Percentiles rank a stretch among this genome's conserved stretches.
Evolutionary conservation across 2,888 invertebrate species (phyloP).

Genomic region (Leucophenga maculata): DNA sequence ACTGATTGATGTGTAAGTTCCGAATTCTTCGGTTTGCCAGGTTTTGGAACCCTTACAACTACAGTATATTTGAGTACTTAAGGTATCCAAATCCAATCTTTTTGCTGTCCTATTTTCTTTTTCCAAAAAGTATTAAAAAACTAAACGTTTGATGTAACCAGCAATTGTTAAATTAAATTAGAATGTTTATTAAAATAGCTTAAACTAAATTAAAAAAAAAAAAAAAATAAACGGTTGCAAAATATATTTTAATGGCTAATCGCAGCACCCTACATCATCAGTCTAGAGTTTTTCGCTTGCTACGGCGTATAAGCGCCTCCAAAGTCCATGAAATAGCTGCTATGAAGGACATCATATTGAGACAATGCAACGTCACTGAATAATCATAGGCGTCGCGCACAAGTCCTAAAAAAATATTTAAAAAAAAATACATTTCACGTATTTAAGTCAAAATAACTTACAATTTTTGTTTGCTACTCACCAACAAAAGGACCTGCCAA

Average conservation of each 20-base stretch:
- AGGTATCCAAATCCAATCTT: too few species aligned
- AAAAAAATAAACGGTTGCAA: neutral
- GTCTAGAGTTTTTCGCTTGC: conserved; percentile 23
- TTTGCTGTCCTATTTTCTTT: too few species aligned
- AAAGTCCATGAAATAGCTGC: conserved; percentile 78
- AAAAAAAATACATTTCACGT: neutral
- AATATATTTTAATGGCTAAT: neutral
- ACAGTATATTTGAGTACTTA: too few species aligned
- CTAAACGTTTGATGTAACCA: too few species aligned
- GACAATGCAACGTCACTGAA: conserved; percentile 77
- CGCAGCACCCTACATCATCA: neutral
- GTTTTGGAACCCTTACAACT: too few species aligned
- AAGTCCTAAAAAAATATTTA: conserved; percentile 73
- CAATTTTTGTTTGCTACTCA: conserved; percentile 64
- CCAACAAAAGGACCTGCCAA: conserved; percentile 79
- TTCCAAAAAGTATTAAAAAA: too few species aligned
- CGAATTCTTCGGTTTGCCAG: too few species aligned
- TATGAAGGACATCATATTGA: conserved; percentile 78
- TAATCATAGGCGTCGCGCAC: conserved; percentile 78
- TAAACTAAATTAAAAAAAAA: neutral
- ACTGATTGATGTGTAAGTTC: too few species aligned
- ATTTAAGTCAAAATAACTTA: neutral
- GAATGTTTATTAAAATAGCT: too few species aligned
- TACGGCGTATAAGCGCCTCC: conserved; percentile 71
- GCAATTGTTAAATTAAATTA: too few species aligned